A percentile compares a stretch with the other conserved stretches of the same genome.
These are phyloP conservation scores for Cheilosia scutellata DNA, from an alignment of 2,888 invertebrate species.

Conservation along the genomic window DNA sequence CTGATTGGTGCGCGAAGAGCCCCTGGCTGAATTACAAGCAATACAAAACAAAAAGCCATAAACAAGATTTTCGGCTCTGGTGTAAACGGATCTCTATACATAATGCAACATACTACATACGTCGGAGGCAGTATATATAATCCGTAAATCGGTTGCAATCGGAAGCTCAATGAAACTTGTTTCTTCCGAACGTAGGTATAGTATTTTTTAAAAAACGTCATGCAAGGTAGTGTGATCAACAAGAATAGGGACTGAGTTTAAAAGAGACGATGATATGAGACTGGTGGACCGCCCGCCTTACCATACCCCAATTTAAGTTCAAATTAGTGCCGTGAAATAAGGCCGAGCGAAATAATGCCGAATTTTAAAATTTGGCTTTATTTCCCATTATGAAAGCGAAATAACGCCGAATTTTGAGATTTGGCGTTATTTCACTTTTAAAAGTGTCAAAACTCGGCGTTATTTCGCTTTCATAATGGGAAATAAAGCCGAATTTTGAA, in stretches of 20 bases:
- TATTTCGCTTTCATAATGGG: too few relatives aligned
- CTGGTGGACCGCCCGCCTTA: too few relatives aligned
- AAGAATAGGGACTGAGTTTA: background rate
- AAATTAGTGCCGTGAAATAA: too few relatives aligned
- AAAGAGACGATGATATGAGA: too few relatives aligned
- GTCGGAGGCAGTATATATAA: constrained; percentile 11
- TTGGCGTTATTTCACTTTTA: too few relatives aligned
- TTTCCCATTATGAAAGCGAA: too few relatives aligned
- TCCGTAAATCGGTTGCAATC: constrained; percentile 27
- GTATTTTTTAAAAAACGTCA: background rate
- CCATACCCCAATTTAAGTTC: too few relatives aligned
- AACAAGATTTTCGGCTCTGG: constrained; percentile 3
- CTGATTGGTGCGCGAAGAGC: constrained; percentile 38
- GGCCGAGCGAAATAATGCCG: too few relatives aligned
- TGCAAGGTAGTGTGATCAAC: constrained; percentile 4
- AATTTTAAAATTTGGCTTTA: too few relatives aligned
- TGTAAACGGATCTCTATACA: background rate
- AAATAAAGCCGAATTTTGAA: too few relatives aligned
- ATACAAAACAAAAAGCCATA: constrained; percentile 14
- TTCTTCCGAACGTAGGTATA: background rate
- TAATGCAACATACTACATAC: constrained; percentile 62
- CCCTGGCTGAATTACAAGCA: constrained; percentile 23
- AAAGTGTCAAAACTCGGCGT: too few relatives aligned
- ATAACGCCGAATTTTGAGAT: too few relatives aligned
- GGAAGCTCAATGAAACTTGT: constrained; percentile 41